Percentiles rank a stretch among this genome's conserved stretches.
Evolutionary conservation across 2,797 vertebrate genomes (phyloP).

Genomic region (Syncerus caffer): DNA sequence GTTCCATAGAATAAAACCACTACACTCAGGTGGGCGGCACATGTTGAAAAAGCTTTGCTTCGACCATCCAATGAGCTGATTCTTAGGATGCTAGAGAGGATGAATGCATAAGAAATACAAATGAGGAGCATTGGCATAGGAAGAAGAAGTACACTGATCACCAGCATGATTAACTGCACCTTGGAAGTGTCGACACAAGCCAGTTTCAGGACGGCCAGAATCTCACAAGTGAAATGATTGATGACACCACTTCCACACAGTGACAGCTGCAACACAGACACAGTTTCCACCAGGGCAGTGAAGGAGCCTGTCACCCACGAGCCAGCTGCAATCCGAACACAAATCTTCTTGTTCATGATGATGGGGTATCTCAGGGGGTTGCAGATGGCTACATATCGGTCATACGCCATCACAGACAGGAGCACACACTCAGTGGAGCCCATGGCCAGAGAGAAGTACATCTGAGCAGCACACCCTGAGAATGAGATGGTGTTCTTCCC

Average conservation of each 20-base stretch:
- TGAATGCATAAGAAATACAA: constrained; percentile 61
- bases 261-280: constrained; percentile 50
- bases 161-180: constrained; percentile 54
- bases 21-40: constrained; percentile 69
- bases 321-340: no score
- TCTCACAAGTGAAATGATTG: constrained; percentile 76
- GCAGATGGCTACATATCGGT: constrained; percentile 70
- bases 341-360: constrained; percentile 51
- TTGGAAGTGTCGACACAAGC: constrained; percentile 59
- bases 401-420: constrained; percentile 72
- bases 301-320: no score
- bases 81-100: constrained; percentile 60
- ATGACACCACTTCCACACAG: constrained; percentile 61
- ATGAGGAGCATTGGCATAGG: constrained; percentile 67
- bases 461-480: constrained; percentile 30
- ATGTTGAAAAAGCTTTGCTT: constrained; percentile 75
- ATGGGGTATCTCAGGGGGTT: constrained; percentile 63
- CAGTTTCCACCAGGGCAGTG: no score
- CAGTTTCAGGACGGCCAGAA: constrained; percentile 69
- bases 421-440: constrained; percentile 72
- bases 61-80: constrained; percentile 55
- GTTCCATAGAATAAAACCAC: constrained; percentile 72
- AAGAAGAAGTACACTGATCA: constrained; percentile 60
- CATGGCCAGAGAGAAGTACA: constrained; percentile 69
- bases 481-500: constrained; percentile 44